Percentiles rank a stretch among this genome's conserved stretches.
These are phyloP conservation scores for Palythoa grandis DNA, from an alignment of 92 coral and sea anemone species.

Conservation along the genomic window DNA sequence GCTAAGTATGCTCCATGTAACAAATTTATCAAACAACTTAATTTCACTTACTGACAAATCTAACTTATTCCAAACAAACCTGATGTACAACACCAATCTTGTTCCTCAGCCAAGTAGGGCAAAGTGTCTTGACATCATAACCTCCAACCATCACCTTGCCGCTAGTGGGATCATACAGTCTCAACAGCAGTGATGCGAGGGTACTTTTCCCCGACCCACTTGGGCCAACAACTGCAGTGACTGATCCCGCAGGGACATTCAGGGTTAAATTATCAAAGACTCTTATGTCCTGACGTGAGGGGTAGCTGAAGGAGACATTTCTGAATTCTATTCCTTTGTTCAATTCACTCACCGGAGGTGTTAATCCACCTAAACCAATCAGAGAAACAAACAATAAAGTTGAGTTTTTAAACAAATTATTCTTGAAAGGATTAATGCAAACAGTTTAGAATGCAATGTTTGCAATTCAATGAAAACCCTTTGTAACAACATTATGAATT, in stretches of 20 bases:
- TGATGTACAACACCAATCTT: constrained; percentile 92
- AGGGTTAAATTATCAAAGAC: constrained; percentile 79
- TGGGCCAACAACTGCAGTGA: constrained; percentile 97
- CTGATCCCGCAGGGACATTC: constrained; percentile 79
- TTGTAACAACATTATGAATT: neutral
- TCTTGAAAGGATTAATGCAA: neutral
- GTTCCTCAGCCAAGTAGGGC: constrained; percentile 93
- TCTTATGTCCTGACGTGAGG: constrained; percentile 82
- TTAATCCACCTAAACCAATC: constrained; percentile 67
- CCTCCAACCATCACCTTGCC: constrained; percentile 85
- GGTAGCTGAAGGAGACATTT: constrained; percentile 82
- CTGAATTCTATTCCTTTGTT: constrained; percentile 77
- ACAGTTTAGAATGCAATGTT: neutral
- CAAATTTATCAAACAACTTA: no score
- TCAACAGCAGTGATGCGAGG: constrained; percentile 80
- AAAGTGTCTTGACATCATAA: constrained; percentile 77
- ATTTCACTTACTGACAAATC: no score
- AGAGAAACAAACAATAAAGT: neutral
- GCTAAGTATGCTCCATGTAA: no score
- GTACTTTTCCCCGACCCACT: constrained; percentile 99
- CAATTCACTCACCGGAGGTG: constrained; percentile 68
- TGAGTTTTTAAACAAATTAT: no score
- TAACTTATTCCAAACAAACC: constrained; percentile 46
- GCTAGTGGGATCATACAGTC: constrained; percentile 88
- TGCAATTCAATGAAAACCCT: neutral